Evolutionary conservation across 1,140 invertebrate genomes (phyloP).

Genomic region (Maconellicoccus hirsutus): DNA sequence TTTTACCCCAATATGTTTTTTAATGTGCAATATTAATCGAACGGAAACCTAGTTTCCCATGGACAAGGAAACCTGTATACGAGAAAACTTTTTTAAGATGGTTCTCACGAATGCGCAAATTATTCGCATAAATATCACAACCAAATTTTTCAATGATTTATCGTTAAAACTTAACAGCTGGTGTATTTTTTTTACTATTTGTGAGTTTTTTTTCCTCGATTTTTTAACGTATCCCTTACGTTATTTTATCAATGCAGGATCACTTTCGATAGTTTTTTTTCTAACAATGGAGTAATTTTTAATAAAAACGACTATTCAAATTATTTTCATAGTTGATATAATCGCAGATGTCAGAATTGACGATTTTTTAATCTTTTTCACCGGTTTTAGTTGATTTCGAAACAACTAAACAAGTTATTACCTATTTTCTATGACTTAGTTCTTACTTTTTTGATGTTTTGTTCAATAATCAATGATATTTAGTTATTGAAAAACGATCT

Average conservation of each 20-base stretch:
- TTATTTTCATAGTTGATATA: no score
- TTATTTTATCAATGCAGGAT: no score
- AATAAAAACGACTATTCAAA: no score
- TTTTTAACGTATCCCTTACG: no score
- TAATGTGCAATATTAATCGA: neutral
- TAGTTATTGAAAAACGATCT: no score
- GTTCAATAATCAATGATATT: no score
- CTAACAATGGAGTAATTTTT: neutral
- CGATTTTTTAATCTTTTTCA: no score
- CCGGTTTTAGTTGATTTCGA: no score
- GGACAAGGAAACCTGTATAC: neutral
- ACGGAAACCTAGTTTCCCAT: neutral
- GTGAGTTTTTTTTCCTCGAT: neutral
- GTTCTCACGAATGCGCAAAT: slow-evolving; percentile 7
- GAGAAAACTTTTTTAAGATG: neutral
- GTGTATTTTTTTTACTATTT: neutral
- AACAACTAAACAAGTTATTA: no score
- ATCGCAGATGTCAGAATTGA: no score
- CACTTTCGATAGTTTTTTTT: neutral
- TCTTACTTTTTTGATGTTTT: no score
- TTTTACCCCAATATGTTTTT: neutral
- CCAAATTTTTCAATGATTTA: neutral
- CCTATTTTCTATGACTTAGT: no score
- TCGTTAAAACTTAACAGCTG: neutral
- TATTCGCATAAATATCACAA: neutral